Base-by-base conservation (phyloP, 2,888 invertebrate species). In the Lordiphosa fenestrarum region DNA sequence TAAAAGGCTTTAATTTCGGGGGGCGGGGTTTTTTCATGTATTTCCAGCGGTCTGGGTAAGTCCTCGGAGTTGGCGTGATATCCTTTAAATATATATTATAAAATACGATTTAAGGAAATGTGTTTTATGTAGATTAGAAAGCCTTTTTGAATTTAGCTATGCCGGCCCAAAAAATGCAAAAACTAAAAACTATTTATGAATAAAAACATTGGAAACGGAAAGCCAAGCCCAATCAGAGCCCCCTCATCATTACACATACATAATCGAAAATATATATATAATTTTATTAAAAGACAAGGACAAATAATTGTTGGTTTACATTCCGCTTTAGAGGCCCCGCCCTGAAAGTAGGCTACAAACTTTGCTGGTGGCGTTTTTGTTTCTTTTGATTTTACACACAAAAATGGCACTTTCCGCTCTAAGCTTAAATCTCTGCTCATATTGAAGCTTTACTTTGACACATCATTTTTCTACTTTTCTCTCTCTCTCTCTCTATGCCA, bases 21-120 rank as follows among this genome's bases (percentile, higher is more conserved):
- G 64, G 68, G 71, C 41, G 30, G 36, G 36, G 19, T 36, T 59
- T 64, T 55, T 40, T 46, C 59, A 36, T 67, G 59, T 59, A 53
- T 63, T 73, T 80, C 53, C 76, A 77, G 80, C 76, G 60, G 61
- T 64, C 63, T 80, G 81, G 76, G 76, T 77, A 77, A 77, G 76
- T 77, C 75, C 30, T 39, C 19, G 71, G 66, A 76, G 66, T 69
- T 65, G 73, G 56, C 71, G 69, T 76, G 51, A 48, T 70, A 75
- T 52, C 30, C 61, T 69, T 53, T 53, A 49, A 53, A 66, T 73
- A 62, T 36, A 64, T 44, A 47, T 55, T 53, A 52, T 65, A 70
- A 64, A 68, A 66, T 66, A 63, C 64, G 61, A 66, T 67, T 62
- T 61, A 69, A 53, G 47, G 58, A 66, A 60, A 67, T 80, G 58